phyloP scores from a whole-genome alignment of 2,113 vertebrate species.

The Cyanoderma ruficeps region DNA sequence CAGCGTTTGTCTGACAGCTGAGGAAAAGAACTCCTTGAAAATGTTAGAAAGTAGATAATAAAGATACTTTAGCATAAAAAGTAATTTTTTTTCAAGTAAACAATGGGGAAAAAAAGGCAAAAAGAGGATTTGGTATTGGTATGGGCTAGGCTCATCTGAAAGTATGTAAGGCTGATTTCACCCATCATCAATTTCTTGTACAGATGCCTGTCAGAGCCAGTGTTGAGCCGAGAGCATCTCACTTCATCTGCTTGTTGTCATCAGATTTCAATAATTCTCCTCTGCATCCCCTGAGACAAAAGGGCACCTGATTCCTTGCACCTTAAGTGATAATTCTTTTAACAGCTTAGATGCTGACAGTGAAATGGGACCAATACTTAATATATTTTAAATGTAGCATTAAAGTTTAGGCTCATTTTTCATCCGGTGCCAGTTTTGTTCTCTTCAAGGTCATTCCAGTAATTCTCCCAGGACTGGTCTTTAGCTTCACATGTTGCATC shows the following conservation, averaged over 20 bases:
- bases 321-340: background rate
- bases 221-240: background rate
- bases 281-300: background rate
- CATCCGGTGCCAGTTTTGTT: background rate
- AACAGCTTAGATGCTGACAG: background rate
- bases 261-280: conserved; percentile 14
- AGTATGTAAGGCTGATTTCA: background rate
- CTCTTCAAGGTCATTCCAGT: background rate
- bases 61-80: background rate
- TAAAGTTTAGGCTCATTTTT: background rate
- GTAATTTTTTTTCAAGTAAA: background rate
- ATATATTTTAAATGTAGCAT: background rate
- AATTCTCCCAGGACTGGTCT: background rate
- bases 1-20: background rate
- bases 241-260: background rate
- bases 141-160: background rate
- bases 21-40: background rate
- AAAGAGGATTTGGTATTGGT: background rate
- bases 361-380: background rate
- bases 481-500: background rate
- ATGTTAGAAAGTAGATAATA: background rate
- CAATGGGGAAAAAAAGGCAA: background rate
- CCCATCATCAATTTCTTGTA: background rate
- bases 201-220: background rate
- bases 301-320: background rate